phyloP scores from a whole-genome alignment of 2,888 invertebrate species.

The Omphaloscelis lunosa region DNA sequence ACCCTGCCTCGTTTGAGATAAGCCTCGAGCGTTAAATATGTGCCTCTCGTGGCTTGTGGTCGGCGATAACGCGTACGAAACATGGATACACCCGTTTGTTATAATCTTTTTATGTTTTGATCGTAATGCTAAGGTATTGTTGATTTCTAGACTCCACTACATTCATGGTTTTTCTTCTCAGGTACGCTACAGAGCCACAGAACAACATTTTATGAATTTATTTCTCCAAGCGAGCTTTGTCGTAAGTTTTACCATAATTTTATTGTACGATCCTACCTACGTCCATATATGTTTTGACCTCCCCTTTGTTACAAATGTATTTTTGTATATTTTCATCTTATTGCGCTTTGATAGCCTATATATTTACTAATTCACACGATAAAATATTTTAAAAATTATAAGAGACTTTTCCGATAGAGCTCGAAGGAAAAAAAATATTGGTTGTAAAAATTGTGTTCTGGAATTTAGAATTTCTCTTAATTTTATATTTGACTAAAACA shows the following conservation, averaged over 20 bases:
- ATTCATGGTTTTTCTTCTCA: conserved; percentile 68
- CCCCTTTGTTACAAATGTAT: not conserved
- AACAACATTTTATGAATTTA: conserved; percentile 15
- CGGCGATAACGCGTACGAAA: conserved; percentile 76
- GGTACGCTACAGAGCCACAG: conserved; percentile 60
- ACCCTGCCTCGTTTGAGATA: conserved; percentile 81
- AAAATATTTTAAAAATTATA: conserved; percentile 20
- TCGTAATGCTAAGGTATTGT: conserved; percentile 65
- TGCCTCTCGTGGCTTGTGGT: conserved; percentile 80
- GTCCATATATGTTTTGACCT: conserved; percentile 28
- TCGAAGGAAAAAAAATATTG: not conserved
- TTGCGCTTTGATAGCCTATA: not conserved
- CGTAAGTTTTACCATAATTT: conserved; percentile 53
- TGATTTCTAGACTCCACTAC: conserved; percentile 45
- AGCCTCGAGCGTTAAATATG: conserved; percentile 84
- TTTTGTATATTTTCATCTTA: conserved; percentile 1
- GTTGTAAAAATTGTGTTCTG: not conserved
- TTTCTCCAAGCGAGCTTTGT: conserved; percentile 38
- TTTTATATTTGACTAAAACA: conserved; percentile 10
- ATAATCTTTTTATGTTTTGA: conserved; percentile 70
- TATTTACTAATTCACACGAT: not conserved
- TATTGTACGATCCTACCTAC: conserved; percentile 25
- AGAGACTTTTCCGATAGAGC: conserved; percentile 1
- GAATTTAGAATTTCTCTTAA: not conserved
- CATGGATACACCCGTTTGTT: conserved; percentile 70